Percentiles rank a stretch among this genome's conserved stretches.
phyloP scores from a whole-genome alignment of 2,797 vertebrate genomes.

The Triplophysa bombifrons region DNA sequence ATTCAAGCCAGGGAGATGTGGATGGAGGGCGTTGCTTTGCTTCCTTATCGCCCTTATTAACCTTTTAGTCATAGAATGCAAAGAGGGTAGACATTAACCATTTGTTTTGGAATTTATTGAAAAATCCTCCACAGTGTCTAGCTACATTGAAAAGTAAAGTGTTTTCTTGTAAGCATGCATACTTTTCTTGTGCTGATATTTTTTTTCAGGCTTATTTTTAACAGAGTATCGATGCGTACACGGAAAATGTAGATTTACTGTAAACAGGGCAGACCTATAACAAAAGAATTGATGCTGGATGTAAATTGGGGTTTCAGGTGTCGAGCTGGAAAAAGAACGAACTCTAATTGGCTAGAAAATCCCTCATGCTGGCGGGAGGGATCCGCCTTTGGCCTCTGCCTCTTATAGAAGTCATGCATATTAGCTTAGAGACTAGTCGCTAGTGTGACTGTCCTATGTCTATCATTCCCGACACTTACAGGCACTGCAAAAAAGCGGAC shows the following conservation, averaged over 20 bases:
- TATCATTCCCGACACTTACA: background rate
- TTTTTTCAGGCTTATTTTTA: background rate
- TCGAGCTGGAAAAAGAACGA: conserved; percentile 19
- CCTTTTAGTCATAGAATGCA: background rate
- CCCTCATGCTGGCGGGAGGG: conserved; percentile 20
- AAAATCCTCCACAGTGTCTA: background rate
- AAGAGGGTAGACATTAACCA: no score
- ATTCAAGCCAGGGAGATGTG: conserved; percentile 44
- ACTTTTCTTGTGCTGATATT: background rate
- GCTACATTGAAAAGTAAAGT: background rate
- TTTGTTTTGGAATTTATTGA: no score
- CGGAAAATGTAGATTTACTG: background rate
- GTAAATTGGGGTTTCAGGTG: conserved; percentile 39
- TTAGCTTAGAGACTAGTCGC: conserved; percentile 18
- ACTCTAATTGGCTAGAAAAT: conserved; percentile 46
- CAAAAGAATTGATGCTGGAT: background rate
- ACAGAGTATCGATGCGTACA: background rate
- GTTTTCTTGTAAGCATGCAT: background rate
- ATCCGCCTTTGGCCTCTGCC: conserved; percentile 25
- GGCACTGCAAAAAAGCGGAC: background rate
- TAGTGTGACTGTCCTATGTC: conserved; percentile 14
- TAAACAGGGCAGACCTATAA: background rate
- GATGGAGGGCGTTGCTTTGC: conserved; percentile 43
- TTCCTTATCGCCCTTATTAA: background rate
- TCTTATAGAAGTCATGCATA: conserved; percentile 34